A percentile compares a stretch with the other conserved stretches of the same genome.
Evolutionary conservation across 2,113 vertebrate species (phyloP).

Genomic region (Pitta sordida): DNA sequence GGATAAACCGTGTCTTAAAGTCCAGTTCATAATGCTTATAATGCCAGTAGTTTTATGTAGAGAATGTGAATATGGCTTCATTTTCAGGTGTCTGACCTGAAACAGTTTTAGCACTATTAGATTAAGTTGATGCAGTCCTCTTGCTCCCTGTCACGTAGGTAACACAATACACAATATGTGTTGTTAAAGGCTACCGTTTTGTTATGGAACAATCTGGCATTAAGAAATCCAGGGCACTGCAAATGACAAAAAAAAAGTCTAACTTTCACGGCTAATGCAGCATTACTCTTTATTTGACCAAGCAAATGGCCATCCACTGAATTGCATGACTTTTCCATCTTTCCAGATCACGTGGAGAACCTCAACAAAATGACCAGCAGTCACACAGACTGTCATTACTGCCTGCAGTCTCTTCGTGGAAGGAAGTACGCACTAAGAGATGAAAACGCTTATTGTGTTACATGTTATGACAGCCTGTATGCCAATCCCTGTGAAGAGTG

Average conservation of each 20-base stretch:
- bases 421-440: slow-evolving; percentile 89
- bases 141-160: background rate
- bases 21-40: background rate
- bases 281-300: background rate
- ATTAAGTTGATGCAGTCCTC: background rate
- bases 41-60: accelerated
- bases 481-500: slow-evolving; percentile 88
- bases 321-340: background rate
- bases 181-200: background rate
- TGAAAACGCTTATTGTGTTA: slow-evolving; percentile 85
- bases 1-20: background rate
- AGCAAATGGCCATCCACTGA: background rate
- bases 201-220: background rate
- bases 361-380: slow-evolving; percentile 76
- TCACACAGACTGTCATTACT: slow-evolving; percentile 86
- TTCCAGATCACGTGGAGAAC: background rate
- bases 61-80: background rate
- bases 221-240: background rate
- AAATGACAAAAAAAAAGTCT: background rate
- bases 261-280: background rate
- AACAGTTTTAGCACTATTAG: background rate
- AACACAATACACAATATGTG: background rate
- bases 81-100: background rate
- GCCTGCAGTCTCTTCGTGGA: slow-evolving; percentile 86
- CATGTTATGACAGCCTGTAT: slow-evolving; percentile 89